Evolutionary conservation across 2,888 invertebrate species (phyloP), one percentile per base, ranked within the genome.

Genomic region (Glaucopsyche alexis): DNA sequence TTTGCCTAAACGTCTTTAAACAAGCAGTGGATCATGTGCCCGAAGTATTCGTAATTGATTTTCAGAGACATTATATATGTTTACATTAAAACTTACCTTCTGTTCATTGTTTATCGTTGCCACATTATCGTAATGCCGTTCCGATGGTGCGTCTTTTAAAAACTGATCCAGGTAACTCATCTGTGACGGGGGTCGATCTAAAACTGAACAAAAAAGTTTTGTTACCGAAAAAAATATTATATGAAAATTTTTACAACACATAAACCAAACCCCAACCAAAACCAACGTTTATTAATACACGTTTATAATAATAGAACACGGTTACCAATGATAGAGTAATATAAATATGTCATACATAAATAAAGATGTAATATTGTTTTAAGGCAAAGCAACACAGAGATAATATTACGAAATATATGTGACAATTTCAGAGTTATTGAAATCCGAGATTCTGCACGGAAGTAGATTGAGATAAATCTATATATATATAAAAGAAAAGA

Each of bases 161-260:
- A 98, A 98, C 84, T 97, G 97, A 85, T 98, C 98, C 85, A 97
- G 90, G 88, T 97, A 97, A 78, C 98, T 98, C 95, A 97, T 96
- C 90, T 98, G 98, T 49, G 98, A 98, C 52, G 97, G 95, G 71
- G 98, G 97, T 79, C 98, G 95, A 85, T 98, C 98, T 92, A 97
- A 89, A 91, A 97, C 97, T 98, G 94, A 77, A 50, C 71, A 52
- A 40, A 52, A 66, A 45, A 60, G 71, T 40, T 65, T 40, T 64
- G 67, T 50, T 47, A 40, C 65, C 55, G 38, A 49, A 55, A 74
- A 66, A 74, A 70, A 73, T 74, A 74, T 65, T 67, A 75, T 29
- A 29, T 29, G 4, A 75, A 74, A 69, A 72, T 55, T 65, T 73
- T 71, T 71, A 74, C 75, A 77, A 79, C 77, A 87, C 83, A 84